These are phyloP conservation scores for Porites divaricata DNA, from an alignment of 92 coral and sea anemone species.

Conservation along the genomic window DNA sequence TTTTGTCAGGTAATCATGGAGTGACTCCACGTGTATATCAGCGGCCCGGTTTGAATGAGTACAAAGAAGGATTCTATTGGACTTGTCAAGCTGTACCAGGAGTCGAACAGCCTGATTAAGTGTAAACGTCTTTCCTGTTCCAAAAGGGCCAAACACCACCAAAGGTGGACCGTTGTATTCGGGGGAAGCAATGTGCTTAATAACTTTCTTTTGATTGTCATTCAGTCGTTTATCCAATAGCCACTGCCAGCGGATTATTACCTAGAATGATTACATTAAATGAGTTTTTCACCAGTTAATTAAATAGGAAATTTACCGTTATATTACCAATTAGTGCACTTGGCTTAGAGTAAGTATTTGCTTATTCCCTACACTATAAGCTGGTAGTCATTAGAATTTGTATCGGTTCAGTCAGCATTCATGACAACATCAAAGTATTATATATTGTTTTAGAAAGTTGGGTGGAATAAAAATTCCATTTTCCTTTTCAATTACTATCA, in stretches of 20 bases:
- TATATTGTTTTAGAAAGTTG: too few relatives aligned
- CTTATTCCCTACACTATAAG: too few relatives aligned
- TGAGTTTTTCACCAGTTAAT: neutral
- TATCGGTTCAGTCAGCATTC: too few relatives aligned
- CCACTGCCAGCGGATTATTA: slow-evolving; percentile 19
- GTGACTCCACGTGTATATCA: slow-evolving; percentile 56
- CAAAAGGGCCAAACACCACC: slow-evolving; percentile 72
- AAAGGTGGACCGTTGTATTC: slow-evolving; percentile 53
- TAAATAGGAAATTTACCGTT: neutral
- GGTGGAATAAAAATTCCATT: too few relatives aligned
- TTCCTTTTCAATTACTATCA: too few relatives aligned
- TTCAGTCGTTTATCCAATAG: slow-evolving; percentile 42
- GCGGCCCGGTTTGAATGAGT: slow-evolving; percentile 83
- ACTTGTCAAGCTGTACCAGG: slow-evolving; percentile 10
- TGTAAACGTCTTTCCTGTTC: slow-evolving; percentile 78
- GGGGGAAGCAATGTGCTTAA: slow-evolving; percentile 48
- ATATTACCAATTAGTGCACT: neutral
- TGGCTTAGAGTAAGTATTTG: too few relatives aligned
- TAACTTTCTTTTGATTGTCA: slow-evolving; percentile 47
- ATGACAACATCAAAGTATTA: too few relatives aligned
- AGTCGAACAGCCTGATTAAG: slow-evolving; percentile 58
- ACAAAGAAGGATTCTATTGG: slow-evolving; percentile 62
- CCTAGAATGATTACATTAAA: neutral
- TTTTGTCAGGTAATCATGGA: slow-evolving; percentile 43
- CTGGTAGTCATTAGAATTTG: too few relatives aligned